phyloP scores from a whole-genome alignment of 2,888 invertebrate species.

The Ichneumon xanthorius region DNA sequence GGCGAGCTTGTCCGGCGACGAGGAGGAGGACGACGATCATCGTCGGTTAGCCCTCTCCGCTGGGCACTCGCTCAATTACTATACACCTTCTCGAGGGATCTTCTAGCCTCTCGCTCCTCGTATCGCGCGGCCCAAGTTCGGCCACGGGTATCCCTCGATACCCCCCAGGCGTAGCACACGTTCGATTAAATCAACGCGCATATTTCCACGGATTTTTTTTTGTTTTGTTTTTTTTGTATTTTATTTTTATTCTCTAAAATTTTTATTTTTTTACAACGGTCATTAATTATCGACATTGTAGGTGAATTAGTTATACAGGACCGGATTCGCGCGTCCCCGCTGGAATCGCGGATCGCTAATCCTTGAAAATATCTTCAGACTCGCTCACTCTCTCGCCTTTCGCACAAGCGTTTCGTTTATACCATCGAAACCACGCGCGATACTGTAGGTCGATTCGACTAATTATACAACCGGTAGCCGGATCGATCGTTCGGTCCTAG shows the following conservation, averaged over 20 bases:
- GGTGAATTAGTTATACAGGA: conserved; percentile 65
- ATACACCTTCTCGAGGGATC: conserved; percentile 37
- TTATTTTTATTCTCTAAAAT: not conserved
- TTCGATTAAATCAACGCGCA: conserved; percentile 67
- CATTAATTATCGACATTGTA: conserved; percentile 70
- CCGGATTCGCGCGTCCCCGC: conserved; percentile 52
- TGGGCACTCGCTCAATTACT: conserved; percentile 65
- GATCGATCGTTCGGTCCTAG: conserved; percentile 61
- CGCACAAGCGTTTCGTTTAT: conserved; percentile 17
- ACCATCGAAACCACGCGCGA: conserved; percentile 10
- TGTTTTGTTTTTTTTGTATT: conserved; percentile 13
- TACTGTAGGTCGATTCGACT: conserved; percentile 64
- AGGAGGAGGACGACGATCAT: conserved; percentile 59
- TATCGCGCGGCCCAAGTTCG: not conserved
- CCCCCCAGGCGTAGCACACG: conserved; percentile 49
- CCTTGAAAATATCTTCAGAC: conserved; percentile 67
- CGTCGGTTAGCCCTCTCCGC: conserved; percentile 58
- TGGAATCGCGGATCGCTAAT: conserved; percentile 59
- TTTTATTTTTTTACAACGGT: conserved; percentile 35
- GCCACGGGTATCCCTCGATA: not conserved
- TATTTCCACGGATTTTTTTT: conserved; percentile 53
- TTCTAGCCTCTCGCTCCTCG: conserved; percentile 26
- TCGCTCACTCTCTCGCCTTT: not conserved
- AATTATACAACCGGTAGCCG: conserved; percentile 71
- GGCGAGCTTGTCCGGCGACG: conserved; percentile 40